Conservation (phyloP, 2,113 vertebrate species). For the Stegastes partitus region DNA sequence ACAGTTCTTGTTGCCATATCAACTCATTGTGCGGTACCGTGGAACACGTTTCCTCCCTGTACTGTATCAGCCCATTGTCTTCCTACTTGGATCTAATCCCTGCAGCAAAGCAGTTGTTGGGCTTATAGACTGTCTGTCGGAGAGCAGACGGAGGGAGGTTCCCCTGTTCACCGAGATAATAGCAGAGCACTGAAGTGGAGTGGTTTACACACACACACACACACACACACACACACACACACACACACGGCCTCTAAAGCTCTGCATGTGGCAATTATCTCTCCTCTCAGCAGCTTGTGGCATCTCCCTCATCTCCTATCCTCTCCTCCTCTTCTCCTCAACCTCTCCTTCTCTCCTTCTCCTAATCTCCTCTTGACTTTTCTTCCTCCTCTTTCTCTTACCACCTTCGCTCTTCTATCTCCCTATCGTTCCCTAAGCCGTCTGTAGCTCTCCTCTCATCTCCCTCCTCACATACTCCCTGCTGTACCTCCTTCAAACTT, state of each 20-base stretch:
- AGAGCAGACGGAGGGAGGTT: conserved; percentile 72
- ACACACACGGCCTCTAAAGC: conserved; percentile 41
- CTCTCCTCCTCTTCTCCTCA: conserved; percentile 4
- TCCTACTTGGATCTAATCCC: conserved; percentile 65
- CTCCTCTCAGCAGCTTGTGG: conserved; percentile 71
- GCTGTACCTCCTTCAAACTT: conserved; percentile 4
- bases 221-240: conserved; percentile 23
- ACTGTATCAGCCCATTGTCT: conserved; percentile 59
- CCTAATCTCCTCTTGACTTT: conserved; percentile 57
- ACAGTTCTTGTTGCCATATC: conserved; percentile 42
- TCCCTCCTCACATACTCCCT: not conserved
- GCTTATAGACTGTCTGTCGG: conserved; percentile 48
- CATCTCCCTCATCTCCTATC: conserved; percentile 60
- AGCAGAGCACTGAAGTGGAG: conserved; percentile 71
- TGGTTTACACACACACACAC: conserved; percentile 58
- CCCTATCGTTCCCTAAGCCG: conserved; percentile 32
- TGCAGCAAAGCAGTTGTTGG: conserved; percentile 49
- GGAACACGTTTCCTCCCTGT: conserved; percentile 32
- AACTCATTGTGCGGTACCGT: conserved; percentile 15
- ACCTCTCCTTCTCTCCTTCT: conserved; percentile 24
- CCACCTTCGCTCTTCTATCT: conserved; percentile 39
- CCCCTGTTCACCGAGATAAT: conserved; percentile 73
- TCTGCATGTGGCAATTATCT: conserved; percentile 80
- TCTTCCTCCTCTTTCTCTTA: conserved; percentile 23
- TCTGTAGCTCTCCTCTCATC: conserved; percentile 30